These are phyloP conservation scores for Musca domestica DNA, from an alignment of 1,140 invertebrate species.

Conservation along the genomic window DNA sequence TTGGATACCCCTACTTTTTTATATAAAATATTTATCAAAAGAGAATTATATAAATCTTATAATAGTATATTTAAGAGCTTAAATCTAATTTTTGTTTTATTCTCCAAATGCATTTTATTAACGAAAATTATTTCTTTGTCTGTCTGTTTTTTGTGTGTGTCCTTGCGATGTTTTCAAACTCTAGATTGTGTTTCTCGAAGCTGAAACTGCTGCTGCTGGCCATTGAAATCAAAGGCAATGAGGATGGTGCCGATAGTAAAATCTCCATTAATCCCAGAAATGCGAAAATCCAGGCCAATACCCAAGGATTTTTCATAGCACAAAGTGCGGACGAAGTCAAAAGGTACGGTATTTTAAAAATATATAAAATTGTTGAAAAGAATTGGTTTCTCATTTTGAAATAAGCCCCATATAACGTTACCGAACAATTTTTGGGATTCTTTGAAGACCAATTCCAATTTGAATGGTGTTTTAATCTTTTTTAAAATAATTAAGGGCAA, in stretches of 20 bases:
- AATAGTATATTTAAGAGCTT: too few species aligned
- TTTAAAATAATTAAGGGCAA: too few species aligned
- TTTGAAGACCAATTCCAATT: too few species aligned
- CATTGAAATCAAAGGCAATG: slow-evolving; percentile 94
- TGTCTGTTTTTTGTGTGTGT: neutral
- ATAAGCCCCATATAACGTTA: too few species aligned
- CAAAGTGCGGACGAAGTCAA: slow-evolving; percentile 99
- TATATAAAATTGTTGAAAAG: too few species aligned
- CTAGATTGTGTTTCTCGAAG: slow-evolving; percentile 98
- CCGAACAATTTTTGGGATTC: too few species aligned
- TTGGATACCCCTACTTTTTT: too few species aligned
- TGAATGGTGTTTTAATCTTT: too few species aligned
- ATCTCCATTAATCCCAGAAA: slow-evolving; percentile 98
- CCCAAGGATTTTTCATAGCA: slow-evolving; percentile 99
- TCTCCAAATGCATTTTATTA: neutral
- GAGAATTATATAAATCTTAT: too few species aligned
- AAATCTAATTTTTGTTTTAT: neutral
- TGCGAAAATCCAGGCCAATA: slow-evolving; percentile 95
- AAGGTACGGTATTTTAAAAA: too few species aligned
- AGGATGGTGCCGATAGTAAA: slow-evolving; percentile 92
- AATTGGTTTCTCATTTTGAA: too few species aligned
- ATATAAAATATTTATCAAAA: too few species aligned
- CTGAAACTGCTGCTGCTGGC: slow-evolving; percentile 94
- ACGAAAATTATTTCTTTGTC: neutral
- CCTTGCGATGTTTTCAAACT: neutral